Conservation (phyloP, 2,888 invertebrate species). For the Crocallis elinguaria region DNA sequence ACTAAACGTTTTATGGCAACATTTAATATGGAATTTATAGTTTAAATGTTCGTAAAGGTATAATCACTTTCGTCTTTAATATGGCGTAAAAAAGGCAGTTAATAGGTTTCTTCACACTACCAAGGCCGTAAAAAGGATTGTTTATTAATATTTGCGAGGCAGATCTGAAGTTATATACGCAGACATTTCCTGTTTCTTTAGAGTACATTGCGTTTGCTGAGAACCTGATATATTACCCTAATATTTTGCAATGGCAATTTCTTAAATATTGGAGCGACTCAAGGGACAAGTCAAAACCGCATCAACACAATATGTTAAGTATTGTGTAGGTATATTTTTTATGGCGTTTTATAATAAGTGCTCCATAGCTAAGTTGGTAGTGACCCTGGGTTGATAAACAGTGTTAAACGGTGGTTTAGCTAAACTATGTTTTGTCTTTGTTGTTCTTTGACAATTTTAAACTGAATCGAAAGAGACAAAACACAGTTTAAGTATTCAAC, state of each 20-base stretch:
- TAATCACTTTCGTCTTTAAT: slow-evolving; percentile 26
- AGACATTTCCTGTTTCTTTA: slow-evolving; percentile 3
- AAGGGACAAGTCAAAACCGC: too few relatives aligned
- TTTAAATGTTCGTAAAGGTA: slow-evolving; percentile 23
- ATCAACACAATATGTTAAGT: too few relatives aligned
- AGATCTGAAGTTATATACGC: background rate
- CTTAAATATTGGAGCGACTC: background rate
- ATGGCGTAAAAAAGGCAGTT: slow-evolving; percentile 17
- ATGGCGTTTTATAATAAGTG: too few relatives aligned
- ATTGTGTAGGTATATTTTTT: too few relatives aligned
- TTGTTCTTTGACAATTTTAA: too few relatives aligned
- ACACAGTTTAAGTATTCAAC: too few relatives aligned
- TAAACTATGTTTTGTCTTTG: too few relatives aligned
- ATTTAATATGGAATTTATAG: slow-evolving; percentile 35
- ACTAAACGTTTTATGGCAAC: slow-evolving; percentile 30
- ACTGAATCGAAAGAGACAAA: too few relatives aligned
- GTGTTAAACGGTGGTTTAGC: too few relatives aligned
- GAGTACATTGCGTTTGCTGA: background rate
- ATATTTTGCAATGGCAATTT: background rate
- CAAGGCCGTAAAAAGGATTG: background rate
- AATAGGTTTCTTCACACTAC: slow-evolving; percentile 6
- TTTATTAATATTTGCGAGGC: slow-evolving; percentile 9
- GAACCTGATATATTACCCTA: background rate
- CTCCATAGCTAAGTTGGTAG: too few relatives aligned
- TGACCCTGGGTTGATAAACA: too few relatives aligned